Conservation (phyloP, 2,797 vertebrate species). For the Clarias platycephalus region DNA sequence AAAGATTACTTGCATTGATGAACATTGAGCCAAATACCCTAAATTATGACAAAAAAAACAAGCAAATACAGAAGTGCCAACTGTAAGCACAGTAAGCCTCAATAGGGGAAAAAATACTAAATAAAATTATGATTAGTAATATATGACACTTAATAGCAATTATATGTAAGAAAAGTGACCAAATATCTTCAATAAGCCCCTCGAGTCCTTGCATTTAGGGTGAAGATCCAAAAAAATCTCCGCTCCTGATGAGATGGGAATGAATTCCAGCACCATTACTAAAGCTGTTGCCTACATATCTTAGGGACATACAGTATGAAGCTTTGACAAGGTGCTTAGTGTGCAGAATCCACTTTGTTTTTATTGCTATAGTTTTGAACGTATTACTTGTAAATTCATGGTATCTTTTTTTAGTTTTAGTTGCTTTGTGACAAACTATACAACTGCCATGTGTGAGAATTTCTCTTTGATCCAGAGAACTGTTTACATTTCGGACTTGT, state of each 20-base stretch:
- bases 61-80: background rate
- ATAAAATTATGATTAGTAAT: background rate
- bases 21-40: background rate
- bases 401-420: background rate
- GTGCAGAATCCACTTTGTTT: background rate
- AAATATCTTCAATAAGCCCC: background rate
- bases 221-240: background rate
- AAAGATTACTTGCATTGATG: background rate
- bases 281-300: background rate
- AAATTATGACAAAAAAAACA: background rate
- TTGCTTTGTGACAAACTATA: background rate
- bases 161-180: background rate
- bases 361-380: background rate
- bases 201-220: background rate
- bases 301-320: background rate
- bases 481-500: conserved; percentile 1
- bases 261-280: background rate
- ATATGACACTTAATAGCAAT: background rate
- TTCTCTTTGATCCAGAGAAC: background rate
- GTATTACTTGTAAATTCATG: background rate
- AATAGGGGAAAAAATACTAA: background rate
- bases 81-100: background rate
- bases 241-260: background rate
- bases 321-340: background rate
- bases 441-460: background rate